Percentiles rank a stretch among this genome's conserved stretches.
These are phyloP conservation scores for Xestia ashworthii DNA, from an alignment of 2,888 invertebrate species.

Conservation along the genomic window DNA sequence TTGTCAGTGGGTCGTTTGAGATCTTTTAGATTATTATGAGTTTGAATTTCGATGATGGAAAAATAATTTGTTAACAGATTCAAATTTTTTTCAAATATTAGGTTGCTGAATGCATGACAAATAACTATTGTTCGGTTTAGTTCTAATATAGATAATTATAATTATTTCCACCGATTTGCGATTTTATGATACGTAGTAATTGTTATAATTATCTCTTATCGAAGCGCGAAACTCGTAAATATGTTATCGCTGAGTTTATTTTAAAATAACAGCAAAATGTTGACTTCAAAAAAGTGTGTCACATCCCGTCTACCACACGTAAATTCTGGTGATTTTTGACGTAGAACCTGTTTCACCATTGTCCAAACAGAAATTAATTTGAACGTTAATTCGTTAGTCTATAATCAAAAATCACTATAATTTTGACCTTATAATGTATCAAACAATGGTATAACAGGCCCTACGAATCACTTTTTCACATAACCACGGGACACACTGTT, in stretches of 20 bases:
- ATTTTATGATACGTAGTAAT: background rate
- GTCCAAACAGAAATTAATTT: slow-evolving; percentile 54
- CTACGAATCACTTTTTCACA: slow-evolving; percentile 69
- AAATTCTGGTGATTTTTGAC: slow-evolving; percentile 36
- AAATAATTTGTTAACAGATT: slow-evolving; percentile 5
- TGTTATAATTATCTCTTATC: background rate
- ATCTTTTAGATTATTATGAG: background rate
- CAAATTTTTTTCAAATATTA: slow-evolving; percentile 8
- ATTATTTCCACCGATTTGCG: background rate
- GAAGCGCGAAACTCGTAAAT: background rate
- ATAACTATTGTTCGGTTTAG: slow-evolving; percentile 14
- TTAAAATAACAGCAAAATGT: slow-evolving; percentile 64
- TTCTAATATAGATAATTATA: background rate
- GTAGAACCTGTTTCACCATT: slow-evolving; percentile 67
- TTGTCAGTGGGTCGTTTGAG: slow-evolving; percentile 12
- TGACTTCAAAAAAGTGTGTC: slow-evolving; percentile 88
- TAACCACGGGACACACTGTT: slow-evolving; percentile 75
- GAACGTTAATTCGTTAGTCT: slow-evolving; percentile 24
- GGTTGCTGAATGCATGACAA: background rate
- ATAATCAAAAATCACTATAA: slow-evolving; percentile 26
- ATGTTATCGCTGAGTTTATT: background rate
- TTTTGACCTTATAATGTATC: slow-evolving; percentile 17
- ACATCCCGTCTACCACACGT: slow-evolving; percentile 66
- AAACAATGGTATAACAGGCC: slow-evolving; percentile 66
- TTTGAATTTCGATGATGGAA: background rate